Conservation (phyloP, 2,888 invertebrate species). For the Anthophora plumipes region DNA sequence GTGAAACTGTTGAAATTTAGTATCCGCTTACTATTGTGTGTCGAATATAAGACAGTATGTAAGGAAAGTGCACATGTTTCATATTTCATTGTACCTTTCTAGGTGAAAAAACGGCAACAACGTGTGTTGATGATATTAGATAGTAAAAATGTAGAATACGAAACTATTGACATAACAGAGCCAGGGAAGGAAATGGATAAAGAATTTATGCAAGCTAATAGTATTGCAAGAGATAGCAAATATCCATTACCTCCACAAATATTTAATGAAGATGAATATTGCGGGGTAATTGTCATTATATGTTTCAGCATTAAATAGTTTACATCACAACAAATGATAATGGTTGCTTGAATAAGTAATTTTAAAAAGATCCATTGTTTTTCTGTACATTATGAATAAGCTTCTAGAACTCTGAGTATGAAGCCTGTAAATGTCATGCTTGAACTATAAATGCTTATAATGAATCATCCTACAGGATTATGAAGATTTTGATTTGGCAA, state of each 20-base stretch:
- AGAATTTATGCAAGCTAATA: slow-evolving; percentile 96
- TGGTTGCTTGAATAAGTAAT: not conserved
- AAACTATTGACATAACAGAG: slow-evolving; percentile 97
- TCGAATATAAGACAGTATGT: not conserved
- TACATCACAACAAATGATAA: not conserved
- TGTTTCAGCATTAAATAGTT: not conserved
- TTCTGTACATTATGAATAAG: not conserved
- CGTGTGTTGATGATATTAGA: slow-evolving; percentile 97
- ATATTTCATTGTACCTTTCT: slow-evolving; percentile 7
- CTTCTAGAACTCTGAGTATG: not conserved
- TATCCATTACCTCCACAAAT: slow-evolving; percentile 97
- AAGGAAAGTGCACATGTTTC: not conserved
- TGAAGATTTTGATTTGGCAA: slow-evolving; percentile 95
- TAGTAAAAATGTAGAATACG: slow-evolving; percentile 95
- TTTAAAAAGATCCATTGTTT: not conserved
- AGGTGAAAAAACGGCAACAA: slow-evolving; percentile 98
- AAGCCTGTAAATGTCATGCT: slow-evolving; percentile 10
- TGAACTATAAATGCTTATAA: slow-evolving; percentile 31
- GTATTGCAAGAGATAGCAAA: slow-evolving; percentile 90
- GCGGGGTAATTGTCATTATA: slow-evolving; percentile 90
- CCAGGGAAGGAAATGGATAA: slow-evolving; percentile 95
- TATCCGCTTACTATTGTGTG: not conserved
- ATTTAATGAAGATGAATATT: slow-evolving; percentile 96
- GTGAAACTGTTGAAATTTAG: slow-evolving; percentile 1
- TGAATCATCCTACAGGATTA: slow-evolving; percentile 89